Percentiles rank a stretch among this genome's conserved stretches.
Evolutionary conservation across 2,113 vertebrate genomes (phyloP).

Genomic region (Guaruba guarouba): DNA sequence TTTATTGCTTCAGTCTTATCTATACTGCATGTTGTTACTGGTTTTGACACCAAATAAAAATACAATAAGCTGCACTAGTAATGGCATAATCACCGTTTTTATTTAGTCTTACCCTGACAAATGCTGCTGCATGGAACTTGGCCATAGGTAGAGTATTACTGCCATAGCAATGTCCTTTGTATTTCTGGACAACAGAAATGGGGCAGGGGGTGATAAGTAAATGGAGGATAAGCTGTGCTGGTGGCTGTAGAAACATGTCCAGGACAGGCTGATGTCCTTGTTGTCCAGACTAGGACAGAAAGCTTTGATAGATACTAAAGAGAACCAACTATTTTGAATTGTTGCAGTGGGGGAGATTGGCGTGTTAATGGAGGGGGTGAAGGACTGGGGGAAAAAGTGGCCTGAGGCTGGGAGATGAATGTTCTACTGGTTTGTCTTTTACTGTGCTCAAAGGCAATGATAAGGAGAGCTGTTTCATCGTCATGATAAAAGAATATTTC

Average conservation of each 20-base stretch:
- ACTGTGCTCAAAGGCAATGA: not conserved
- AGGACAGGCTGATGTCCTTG: not conserved
- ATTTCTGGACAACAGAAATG: not conserved
- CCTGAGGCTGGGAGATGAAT: not conserved
- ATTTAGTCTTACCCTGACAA: not conserved
- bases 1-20: not conserved
- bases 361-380: not conserved
- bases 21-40: not conserved
- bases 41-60: not conserved
- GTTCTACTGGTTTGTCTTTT: not conserved
- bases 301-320: not conserved
- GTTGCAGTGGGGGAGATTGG: not conserved
- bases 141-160: not conserved
- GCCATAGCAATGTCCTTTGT: not conserved
- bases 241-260: not conserved
- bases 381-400: not conserved
- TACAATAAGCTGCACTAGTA: not conserved
- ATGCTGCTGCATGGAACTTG: not conserved
- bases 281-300: not conserved
- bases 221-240: not conserved
- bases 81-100: not conserved
- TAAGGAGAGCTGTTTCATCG: not conserved
- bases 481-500: not conserved
- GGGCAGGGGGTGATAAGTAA: fast-evolving
- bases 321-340: not conserved